Percentiles rank a stretch among this genome's conserved stretches.
Conservation (phyloP, 1,140 invertebrate genomes). For the Chelonus insularis region DNA sequence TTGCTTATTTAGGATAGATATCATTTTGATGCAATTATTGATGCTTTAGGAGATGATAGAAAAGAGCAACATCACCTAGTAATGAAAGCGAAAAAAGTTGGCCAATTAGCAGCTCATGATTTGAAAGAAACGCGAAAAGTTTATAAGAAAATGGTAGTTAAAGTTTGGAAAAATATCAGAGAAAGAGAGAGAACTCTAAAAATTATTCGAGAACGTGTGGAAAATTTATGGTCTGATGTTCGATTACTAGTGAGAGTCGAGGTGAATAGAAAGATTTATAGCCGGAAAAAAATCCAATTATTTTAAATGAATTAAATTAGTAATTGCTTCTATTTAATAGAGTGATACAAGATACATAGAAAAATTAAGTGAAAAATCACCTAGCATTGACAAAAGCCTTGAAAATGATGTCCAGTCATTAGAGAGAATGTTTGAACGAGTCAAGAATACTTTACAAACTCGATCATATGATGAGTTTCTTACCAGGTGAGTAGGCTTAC, state of each 20-base stretch:
- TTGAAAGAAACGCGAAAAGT: slow-evolving; percentile 64
- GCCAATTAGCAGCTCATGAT: slow-evolving; percentile 67
- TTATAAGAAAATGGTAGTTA: slow-evolving; percentile 61
- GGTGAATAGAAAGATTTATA: too few species aligned
- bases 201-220: slow-evolving; percentile 58
- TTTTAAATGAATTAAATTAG: too few species aligned
- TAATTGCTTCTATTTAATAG: slow-evolving; percentile 32
- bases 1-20: slow-evolving; percentile 59
- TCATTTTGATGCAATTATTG: slow-evolving; percentile 64
- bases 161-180: slow-evolving; percentile 66
- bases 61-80: slow-evolving; percentile 63
- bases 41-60: slow-evolving; percentile 61
- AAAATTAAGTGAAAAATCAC: neutral
- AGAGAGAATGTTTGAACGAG: slow-evolving; percentile 56
- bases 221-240: slow-evolving; percentile 62
- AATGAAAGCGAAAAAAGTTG: slow-evolving; percentile 64
- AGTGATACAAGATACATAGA: slow-evolving; percentile 50
- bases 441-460: slow-evolving; percentile 52
- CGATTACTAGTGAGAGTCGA: slow-evolving; percentile 65
- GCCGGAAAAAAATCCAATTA: too few species aligned
- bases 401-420: slow-evolving; percentile 54
- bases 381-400: slow-evolving; percentile 53
- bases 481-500: slow-evolving; percentile 54
- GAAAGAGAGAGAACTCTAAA: slow-evolving; percentile 62
- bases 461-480: slow-evolving; percentile 58